phyloP scores from a whole-genome alignment of 2,113 vertebrate genomes.

The Equus quagga region DNA sequence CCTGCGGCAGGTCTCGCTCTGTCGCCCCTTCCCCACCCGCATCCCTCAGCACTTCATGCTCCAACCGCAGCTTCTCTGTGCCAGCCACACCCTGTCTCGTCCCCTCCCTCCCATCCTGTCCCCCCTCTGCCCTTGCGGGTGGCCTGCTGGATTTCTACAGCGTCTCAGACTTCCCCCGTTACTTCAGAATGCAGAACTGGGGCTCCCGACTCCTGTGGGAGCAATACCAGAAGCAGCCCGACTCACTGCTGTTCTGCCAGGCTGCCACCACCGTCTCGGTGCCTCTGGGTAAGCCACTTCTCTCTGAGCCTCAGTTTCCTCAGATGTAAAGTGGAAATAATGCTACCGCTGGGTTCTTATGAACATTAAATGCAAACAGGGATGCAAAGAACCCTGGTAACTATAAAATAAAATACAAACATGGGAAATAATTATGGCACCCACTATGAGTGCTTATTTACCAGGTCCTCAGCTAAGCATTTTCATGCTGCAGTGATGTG shows the following conservation, averaged over 20 bases:
- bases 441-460: background rate
- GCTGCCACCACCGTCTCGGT: background rate
- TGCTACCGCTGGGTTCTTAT: background rate
- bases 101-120: background rate
- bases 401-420: background rate
- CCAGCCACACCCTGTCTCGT: background rate
- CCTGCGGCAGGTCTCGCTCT: background rate
- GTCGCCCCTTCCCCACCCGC: background rate
- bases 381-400: background rate
- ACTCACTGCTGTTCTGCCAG: background rate
- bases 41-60: background rate
- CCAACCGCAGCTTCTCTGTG: accelerated
- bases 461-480: background rate
- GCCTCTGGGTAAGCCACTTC: background rate
- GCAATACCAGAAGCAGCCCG: background rate
- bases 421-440: background rate
- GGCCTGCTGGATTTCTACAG: background rate
- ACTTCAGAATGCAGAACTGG: background rate
- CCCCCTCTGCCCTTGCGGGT: background rate
- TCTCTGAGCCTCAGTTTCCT: background rate
- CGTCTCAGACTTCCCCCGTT: background rate
- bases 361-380: background rate
- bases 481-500: background rate
- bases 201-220: background rate
- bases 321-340: slow-evolving; percentile 1